Evolutionary conservation across 2,797 vertebrate species (phyloP).

Genomic region (Crotalus adamanteus): DNA sequence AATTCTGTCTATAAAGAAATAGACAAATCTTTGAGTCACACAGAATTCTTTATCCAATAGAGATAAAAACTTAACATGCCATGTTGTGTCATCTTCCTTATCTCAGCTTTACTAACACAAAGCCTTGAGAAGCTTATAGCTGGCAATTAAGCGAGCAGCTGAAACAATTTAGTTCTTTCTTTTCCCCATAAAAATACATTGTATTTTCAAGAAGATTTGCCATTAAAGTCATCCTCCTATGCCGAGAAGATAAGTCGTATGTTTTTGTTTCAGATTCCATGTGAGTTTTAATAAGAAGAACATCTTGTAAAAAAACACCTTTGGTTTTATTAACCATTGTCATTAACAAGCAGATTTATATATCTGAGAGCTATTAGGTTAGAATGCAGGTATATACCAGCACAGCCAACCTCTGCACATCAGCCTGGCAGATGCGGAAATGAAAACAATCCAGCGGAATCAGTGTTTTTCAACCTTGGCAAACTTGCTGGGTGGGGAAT

Average conservation of each 20-base stretch:
- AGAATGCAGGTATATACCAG: background rate
- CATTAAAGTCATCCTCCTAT: background rate
- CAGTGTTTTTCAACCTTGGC: background rate
- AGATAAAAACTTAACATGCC: background rate
- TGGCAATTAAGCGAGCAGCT: background rate
- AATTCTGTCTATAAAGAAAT: background rate
- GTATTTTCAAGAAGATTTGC: background rate
- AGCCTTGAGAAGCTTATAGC: background rate
- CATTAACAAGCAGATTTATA: background rate
- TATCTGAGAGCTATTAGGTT: background rate
- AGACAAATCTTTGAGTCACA: background rate
- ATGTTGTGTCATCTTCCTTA: background rate
- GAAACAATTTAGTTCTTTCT: background rate
- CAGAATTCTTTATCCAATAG: background rate
- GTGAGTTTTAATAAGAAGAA: background rate
- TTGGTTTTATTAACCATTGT: background rate
- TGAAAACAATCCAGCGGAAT: background rate
- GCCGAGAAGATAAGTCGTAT: background rate
- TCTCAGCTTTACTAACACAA: background rate
- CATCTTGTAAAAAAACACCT: background rate
- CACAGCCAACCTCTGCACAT: background rate
- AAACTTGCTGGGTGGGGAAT: background rate
- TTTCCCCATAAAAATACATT: background rate
- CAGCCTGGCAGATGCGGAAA: background rate
- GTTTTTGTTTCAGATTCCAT: background rate